Evolutionary conservation across 2,797 vertebrate genomes (phyloP), one percentile per base, ranked within the genome.

Genomic region (Cuniculus paca): DNA sequence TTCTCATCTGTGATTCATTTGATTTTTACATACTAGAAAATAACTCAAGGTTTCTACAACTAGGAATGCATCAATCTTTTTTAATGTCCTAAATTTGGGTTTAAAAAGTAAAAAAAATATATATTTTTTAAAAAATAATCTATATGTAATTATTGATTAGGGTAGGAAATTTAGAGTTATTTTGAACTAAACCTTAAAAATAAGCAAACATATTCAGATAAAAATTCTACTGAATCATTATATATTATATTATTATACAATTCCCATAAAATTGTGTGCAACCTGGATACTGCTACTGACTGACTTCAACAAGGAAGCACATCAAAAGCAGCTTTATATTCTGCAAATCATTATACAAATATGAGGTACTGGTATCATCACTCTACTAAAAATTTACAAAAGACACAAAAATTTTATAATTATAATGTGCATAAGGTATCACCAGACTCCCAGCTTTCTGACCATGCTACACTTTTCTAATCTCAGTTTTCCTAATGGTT

Each of bases 1-100:
- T 97, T 86, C 78, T 97, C 42, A 96, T 84, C 87, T 88, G 17
- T 91, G 50, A 95, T 79, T 80, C 13, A 63, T 48, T 34, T 68
- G 34, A 36, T 92, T 1, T 11, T 81, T 65, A 86, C 24, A 93
- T 86, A 94, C 4, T 26, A 97, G 50, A 96, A 97, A 95, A 0
- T 3, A 50, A 74, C 1, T 77, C 7, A 94, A 74, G 22, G 14
- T 92, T 97, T 97, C 54, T 85, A 79, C 68, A 68, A 45, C 22
- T 70, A 1, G 0, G 0, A 70, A 97, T 74, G 1, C 6, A 58
- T 20, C 95, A 68, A 81, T 90, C 0, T 2, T 78, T 70, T 61
- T 58, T 24, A 85, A 90, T 42, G 24, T 36, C 42, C 79, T 81
- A 83, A 94, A 6, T 70, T 52, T 79, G 1, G 78, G 34, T 56